A percentile compares a stretch with the other conserved stretches of the same genome.
Conservation (phyloP, 2,888 invertebrate genomes). For the Neoascia interrupta region DNA sequence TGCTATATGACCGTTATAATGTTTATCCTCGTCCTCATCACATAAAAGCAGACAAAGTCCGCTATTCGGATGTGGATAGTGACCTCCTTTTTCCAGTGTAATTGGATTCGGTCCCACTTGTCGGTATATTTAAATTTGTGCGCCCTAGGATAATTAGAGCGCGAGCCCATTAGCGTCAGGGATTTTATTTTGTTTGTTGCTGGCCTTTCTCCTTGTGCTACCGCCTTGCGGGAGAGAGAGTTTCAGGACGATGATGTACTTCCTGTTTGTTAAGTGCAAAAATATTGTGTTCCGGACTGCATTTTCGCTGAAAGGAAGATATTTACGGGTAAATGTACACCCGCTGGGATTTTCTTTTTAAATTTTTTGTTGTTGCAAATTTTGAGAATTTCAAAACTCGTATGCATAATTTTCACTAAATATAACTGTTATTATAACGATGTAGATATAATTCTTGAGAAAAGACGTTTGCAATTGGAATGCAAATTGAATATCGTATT, state of each 20-base stretch:
- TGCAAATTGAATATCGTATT: not conserved
- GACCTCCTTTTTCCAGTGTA: conserved; percentile 5
- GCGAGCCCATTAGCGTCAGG: conserved; percentile 31
- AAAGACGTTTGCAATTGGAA: too few species aligned
- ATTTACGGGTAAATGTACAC: conserved; percentile 2
- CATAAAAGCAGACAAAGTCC: not conserved
- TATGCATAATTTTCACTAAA: too few species aligned
- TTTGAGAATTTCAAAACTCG: not conserved
- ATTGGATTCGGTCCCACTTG: conserved; percentile 24
- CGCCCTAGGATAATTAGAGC: conserved; percentile 44
- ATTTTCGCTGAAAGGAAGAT: conserved; percentile 15
- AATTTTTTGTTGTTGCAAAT: not conserved
- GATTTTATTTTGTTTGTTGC: not conserved
- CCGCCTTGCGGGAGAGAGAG: not conserved
- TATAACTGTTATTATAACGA: too few species aligned
- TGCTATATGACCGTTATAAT: conserved; percentile 26
- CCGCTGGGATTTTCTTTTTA: not conserved
- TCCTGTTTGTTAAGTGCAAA: conserved; percentile 44
- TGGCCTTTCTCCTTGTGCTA: not conserved
- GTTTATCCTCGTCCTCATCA: not conserved
- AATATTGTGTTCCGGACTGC: conserved; percentile 42
- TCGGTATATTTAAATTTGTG: conserved; percentile 47
- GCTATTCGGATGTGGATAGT: not conserved
- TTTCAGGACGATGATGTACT: conserved; percentile 21
- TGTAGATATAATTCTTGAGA: not conserved